Evolutionary conservation across 2,888 invertebrate species (phyloP).

Genomic region (Dryomyza anilis): DNA sequence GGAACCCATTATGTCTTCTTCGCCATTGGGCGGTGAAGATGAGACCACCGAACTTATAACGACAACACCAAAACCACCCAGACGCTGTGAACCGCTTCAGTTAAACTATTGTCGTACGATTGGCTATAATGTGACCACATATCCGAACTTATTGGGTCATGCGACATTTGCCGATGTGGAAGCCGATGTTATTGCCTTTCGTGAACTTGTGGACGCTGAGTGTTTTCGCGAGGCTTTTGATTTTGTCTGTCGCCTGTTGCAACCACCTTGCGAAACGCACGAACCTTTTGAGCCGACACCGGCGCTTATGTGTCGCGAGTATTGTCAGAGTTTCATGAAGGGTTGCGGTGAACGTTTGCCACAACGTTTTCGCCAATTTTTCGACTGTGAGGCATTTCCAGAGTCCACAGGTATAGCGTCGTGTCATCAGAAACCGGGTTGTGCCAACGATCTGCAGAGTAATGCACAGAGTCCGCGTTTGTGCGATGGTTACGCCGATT

Average conservation of each 20-base stretch:
- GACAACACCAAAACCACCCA: constrained; percentile 65
- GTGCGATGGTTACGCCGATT: constrained; percentile 87
- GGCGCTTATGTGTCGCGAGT: constrained; percentile 71
- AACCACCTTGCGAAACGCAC: constrained; percentile 77
- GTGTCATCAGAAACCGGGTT: constrained; percentile 82
- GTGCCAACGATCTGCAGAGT: constrained; percentile 74
- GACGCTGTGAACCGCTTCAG: constrained; percentile 72
- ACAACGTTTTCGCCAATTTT: constrained; percentile 70
- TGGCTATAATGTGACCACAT: constrained; percentile 80
- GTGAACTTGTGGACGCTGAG: constrained; percentile 88
- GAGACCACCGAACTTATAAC: constrained; percentile 59
- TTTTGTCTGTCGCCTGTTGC: constrained; percentile 84
- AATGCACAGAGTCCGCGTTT: constrained; percentile 77
- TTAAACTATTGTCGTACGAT: constrained; percentile 73
- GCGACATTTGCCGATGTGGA: constrained; percentile 67
- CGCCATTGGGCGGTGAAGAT: constrained; percentile 56
- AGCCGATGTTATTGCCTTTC: constrained; percentile 79
- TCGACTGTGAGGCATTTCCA: constrained; percentile 81
- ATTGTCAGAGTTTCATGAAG: constrained; percentile 82
- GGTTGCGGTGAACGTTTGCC: constrained; percentile 81
- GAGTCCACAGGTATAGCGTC: constrained; percentile 77
- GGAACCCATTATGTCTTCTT: constrained; percentile 58
- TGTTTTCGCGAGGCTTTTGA: constrained; percentile 88
- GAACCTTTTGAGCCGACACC: constrained; percentile 64
- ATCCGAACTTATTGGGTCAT: constrained; percentile 77